A percentile compares a stretch with the other conserved stretches of the same genome.
Evolutionary conservation across 2,797 vertebrate species (phyloP).

Genomic region (Rhabdomys pumilio): DNA sequence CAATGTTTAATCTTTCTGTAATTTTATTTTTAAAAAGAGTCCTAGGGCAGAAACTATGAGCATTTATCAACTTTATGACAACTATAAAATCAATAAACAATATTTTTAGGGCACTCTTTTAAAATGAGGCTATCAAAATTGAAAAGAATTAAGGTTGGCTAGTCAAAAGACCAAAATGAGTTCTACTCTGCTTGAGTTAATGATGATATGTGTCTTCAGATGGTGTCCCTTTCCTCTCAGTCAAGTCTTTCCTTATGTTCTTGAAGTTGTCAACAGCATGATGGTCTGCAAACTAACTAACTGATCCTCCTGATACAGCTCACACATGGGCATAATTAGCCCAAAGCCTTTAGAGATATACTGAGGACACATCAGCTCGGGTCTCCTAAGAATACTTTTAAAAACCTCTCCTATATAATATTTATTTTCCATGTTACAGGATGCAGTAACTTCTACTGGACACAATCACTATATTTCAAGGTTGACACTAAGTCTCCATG

Average conservation of each 20-base stretch:
- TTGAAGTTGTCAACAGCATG: background rate
- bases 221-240: conserved; percentile 43
- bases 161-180: conserved; percentile 67
- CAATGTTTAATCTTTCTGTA: conserved; percentile 39
- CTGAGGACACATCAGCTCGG: background rate
- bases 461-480: background rate
- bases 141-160: conserved; percentile 7
- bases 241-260: conserved; percentile 24
- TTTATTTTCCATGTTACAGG: background rate
- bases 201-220: conserved; percentile 22
- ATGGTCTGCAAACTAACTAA: conserved; percentile 4
- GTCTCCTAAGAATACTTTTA: background rate
- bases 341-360: background rate
- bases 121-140: conserved; percentile 71
- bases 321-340: background rate
- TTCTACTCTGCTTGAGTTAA: conserved; percentile 43
- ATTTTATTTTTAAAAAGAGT: conserved; percentile 70
- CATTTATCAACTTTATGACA: conserved; percentile 76
- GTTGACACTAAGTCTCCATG: background rate
- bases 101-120: conserved; percentile 63
- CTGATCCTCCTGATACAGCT: background rate
- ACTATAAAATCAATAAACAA: conserved; percentile 78
- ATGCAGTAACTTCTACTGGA: background rate
- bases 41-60: conserved; percentile 27
- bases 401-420: conserved; percentile 14